These are phyloP conservation scores for Ophion obscuratus DNA, from an alignment of 2,888 invertebrate genomes.

Conservation along the genomic window DNA sequence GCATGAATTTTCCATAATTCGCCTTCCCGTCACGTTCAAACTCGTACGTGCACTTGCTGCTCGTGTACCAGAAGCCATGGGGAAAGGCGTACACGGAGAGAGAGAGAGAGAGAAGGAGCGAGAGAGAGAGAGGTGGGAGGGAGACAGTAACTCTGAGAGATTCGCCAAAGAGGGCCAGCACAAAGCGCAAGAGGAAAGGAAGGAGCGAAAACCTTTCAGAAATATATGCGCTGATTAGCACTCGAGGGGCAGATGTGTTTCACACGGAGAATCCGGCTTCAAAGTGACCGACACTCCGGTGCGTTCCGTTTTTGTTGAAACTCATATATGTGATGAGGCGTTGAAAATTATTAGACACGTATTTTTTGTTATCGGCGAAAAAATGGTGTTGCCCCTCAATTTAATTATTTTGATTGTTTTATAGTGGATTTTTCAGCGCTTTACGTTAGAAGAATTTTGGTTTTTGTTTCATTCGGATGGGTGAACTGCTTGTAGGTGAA, in stretches of 20 bases:
- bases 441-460: too few relatives aligned
- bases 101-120: conserved; percentile 29
- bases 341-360: too few relatives aligned
- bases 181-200: conserved; percentile 6
- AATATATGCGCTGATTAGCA: conserved; percentile 24
- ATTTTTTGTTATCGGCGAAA: too few relatives aligned
- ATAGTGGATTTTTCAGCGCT: too few relatives aligned
- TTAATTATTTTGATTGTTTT: too few relatives aligned
- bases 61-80: conserved; percentile 18
- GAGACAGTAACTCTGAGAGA: conserved; percentile 1
- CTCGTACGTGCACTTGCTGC: conserved; percentile 65
- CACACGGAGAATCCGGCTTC: conserved; percentile 45
- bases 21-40: conserved; percentile 72
- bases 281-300: conserved; percentile 36
- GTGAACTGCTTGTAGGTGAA: too few relatives aligned
- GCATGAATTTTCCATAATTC: conserved; percentile 74
- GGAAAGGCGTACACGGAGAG: conserved; percentile 32
- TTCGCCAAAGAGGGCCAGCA: conserved; percentile 8
- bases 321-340: too few relatives aligned
- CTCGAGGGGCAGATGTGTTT: neutral
- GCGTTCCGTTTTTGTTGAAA: too few relatives aligned
- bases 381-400: too few relatives aligned
- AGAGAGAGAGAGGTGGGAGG: conserved; percentile 17
- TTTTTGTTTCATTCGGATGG: too few relatives aligned
- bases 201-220: conserved; percentile 20